phyloP scores from a whole-genome alignment of 2,797 vertebrate species.

The Crypturellus tataupa region DNA sequence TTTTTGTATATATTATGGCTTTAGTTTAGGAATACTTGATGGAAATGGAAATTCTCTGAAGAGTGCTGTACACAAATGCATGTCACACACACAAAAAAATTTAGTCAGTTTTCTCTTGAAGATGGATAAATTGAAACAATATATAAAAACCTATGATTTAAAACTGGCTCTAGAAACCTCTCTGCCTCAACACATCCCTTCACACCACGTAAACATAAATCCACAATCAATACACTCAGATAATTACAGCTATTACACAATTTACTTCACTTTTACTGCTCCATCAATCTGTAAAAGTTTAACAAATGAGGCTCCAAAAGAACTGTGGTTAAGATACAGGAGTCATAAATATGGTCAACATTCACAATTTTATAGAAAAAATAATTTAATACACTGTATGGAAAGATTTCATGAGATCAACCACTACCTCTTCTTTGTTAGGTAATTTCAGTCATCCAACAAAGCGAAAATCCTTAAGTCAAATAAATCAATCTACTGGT shows the following conservation, averaged over 20 bases:
- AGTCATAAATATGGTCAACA: slow-evolving; percentile 52
- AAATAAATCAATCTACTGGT: not conserved
- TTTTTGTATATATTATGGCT: not conserved
- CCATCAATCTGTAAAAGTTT: slow-evolving; percentile 60
- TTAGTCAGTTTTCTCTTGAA: slow-evolving; percentile 39
- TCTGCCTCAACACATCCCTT: slow-evolving; percentile 18
- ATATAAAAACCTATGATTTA: slow-evolving; percentile 32
- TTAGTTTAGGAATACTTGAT: not conserved
- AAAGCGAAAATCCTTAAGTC: slow-evolving; percentile 28
- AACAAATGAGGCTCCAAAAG: slow-evolving; percentile 59
- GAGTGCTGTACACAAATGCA: not conserved
- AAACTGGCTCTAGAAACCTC: slow-evolving; percentile 56
- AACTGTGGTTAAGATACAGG: slow-evolving; percentile 40
- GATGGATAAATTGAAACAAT: slow-evolving; percentile 2
- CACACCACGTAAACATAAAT: slow-evolving; percentile 16
- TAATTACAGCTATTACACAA: slow-evolving; percentile 72
- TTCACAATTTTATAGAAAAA: slow-evolving; percentile 47
- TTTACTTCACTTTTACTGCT: slow-evolving; percentile 69
- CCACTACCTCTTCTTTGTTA: slow-evolving; percentile 28
- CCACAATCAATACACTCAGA: slow-evolving; percentile 59
- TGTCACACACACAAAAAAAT: not conserved
- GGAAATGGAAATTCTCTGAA: not conserved
- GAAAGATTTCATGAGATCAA: not conserved
- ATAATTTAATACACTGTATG: not conserved
- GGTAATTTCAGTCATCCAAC: slow-evolving; percentile 20